These are phyloP conservation scores for Taenaris catops DNA, from an alignment of 2,888 invertebrate species.

Conservation along the genomic window DNA sequence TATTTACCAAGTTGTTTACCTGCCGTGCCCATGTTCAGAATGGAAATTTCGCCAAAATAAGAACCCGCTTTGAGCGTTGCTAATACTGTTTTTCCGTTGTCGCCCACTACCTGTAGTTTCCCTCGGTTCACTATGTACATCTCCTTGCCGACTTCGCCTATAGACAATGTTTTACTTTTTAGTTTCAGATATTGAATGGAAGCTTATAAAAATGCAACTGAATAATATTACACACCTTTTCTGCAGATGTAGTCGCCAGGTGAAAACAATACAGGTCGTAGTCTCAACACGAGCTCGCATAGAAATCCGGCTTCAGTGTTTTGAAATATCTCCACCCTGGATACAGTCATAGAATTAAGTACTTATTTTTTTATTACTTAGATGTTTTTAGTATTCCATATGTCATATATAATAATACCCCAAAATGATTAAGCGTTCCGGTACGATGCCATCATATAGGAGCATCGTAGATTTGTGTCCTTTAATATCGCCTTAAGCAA, in stretches of 20 bases:
- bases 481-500: constrained; percentile 90
- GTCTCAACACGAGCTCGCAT: constrained; percentile 96
- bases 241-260: constrained; percentile 99
- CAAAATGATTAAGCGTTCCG: neutral
- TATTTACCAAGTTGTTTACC: constrained; percentile 98
- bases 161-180: neutral
- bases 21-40: constrained; percentile 99
- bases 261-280: constrained; percentile 97
- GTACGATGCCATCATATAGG: no score
- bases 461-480: constrained; percentile 90
- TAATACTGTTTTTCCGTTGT: constrained; percentile 96
- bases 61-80: constrained; percentile 99
- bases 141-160: constrained; percentile 99
- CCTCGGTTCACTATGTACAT: constrained; percentile 99
- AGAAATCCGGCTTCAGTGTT: constrained; percentile 99
- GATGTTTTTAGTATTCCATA: no score
- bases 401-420: neutral
- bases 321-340: constrained; percentile 98
- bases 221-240: constrained; percentile 96
- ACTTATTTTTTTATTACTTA: no score
- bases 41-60: constrained; percentile 99
- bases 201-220: no score
- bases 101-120: constrained; percentile 95
- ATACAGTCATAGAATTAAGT: no score
- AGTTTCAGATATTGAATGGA: no score